Evolutionary conservation across 2,797 vertebrate species (phyloP).

Genomic region (Trachops cirrhosus): DNA sequence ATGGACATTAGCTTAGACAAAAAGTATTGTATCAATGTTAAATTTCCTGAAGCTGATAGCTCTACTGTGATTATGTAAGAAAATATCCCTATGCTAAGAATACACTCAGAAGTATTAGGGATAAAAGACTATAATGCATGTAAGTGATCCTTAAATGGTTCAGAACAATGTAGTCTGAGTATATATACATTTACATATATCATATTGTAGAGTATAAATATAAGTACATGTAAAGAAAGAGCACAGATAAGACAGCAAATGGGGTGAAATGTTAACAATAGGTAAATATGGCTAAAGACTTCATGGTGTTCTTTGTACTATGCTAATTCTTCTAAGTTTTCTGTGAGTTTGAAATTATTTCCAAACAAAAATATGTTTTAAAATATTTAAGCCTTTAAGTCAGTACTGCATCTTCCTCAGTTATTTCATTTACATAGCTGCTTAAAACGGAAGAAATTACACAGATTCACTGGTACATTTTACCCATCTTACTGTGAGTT

Average conservation of each 20-base stretch:
- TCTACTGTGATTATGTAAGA: background rate
- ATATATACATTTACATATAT: background rate
- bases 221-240: background rate
- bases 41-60: constrained; percentile 9
- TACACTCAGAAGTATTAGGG: background rate
- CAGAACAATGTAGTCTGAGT: constrained; percentile 6
- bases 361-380: background rate
- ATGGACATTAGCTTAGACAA: background rate
- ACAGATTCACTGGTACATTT: background rate
- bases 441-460: background rate
- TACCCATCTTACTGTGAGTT: background rate
- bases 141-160: constrained; percentile 25
- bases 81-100: constrained; percentile 32
- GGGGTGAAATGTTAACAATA: background rate
- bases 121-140: background rate
- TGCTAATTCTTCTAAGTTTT: background rate
- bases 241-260: background rate
- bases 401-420: background rate
- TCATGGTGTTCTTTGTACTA: background rate
- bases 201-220: background rate
- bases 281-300: background rate
- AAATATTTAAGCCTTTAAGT: background rate
- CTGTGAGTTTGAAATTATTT: constrained; percentile 33
- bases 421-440: background rate
- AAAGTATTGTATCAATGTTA: background rate